Evolutionary conservation across 2,113 vertebrate genomes (phyloP).

Genomic region (Glaucidium brasilianum): DNA sequence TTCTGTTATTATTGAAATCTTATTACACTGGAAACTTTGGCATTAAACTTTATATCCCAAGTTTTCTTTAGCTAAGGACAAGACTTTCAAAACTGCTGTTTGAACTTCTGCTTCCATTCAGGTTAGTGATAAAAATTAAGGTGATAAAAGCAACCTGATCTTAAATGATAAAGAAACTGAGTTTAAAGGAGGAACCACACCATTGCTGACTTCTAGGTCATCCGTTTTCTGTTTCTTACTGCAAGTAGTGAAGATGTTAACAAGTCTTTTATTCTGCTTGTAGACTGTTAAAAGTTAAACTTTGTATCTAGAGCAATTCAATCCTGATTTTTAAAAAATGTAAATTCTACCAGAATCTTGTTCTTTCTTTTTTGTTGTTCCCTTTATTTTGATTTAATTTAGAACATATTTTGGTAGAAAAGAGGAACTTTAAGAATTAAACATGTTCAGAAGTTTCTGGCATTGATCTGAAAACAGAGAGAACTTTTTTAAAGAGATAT

Average conservation of each 20-base stretch:
- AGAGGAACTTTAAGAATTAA: neutral
- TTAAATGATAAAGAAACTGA: neutral
- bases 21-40: neutral
- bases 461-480: neutral
- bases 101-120: neutral
- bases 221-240: neutral
- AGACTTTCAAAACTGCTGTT: neutral
- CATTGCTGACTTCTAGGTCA: neutral
- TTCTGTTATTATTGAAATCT: neutral
- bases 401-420: neutral
- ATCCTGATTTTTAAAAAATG: neutral
- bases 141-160: neutral
- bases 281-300: neutral
- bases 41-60: neutral
- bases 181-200: neutral
- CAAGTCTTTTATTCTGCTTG: neutral
- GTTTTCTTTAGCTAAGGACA: neutral
- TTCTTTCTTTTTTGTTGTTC: no score
- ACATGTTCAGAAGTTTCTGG: neutral
- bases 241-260: neutral
- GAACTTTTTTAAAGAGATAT: neutral
- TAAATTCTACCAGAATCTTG: neutral
- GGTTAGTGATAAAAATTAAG: neutral
- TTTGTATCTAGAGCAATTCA: neutral
- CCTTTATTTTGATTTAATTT: neutral